Percentiles rank a stretch among this genome's conserved stretches.
Conservation (phyloP, 2,113 vertebrate species). For the Rhagologus leucostigma region DNA sequence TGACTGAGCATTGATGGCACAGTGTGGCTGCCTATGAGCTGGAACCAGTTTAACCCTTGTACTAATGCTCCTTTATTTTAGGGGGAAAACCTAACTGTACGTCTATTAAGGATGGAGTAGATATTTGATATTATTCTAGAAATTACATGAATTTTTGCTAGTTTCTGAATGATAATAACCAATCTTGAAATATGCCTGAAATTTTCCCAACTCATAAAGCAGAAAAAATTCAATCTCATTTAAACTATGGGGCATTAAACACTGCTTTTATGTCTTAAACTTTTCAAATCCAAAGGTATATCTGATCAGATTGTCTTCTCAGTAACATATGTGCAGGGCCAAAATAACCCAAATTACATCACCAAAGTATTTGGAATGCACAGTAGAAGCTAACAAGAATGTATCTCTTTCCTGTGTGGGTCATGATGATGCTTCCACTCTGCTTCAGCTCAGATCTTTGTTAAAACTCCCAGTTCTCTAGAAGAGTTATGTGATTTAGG, state of each 20-base stretch:
- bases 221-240: neutral
- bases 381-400: neutral
- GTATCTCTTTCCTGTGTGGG: neutral
- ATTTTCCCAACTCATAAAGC: neutral
- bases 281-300: neutral
- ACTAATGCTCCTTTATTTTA: neutral
- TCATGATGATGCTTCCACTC: neutral
- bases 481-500: neutral
- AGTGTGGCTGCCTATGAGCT: neutral
- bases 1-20: neutral
- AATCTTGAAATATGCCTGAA: neutral
- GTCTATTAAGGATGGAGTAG: neutral
- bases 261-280: neutral
- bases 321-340: neutral
- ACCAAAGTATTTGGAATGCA: neutral
- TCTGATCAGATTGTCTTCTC: neutral
- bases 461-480: neutral
- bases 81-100: neutral
- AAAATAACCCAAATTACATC: neutral
- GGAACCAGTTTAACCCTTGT: fast-evolving
- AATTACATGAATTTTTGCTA: neutral
- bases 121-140: neutral
- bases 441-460: neutral
- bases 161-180: neutral
- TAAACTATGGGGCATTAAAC: neutral